phyloP scores from a whole-genome alignment of 37 sponge, comb jelly and placozoan species.

The Diacarnus erythraeanus region DNA sequence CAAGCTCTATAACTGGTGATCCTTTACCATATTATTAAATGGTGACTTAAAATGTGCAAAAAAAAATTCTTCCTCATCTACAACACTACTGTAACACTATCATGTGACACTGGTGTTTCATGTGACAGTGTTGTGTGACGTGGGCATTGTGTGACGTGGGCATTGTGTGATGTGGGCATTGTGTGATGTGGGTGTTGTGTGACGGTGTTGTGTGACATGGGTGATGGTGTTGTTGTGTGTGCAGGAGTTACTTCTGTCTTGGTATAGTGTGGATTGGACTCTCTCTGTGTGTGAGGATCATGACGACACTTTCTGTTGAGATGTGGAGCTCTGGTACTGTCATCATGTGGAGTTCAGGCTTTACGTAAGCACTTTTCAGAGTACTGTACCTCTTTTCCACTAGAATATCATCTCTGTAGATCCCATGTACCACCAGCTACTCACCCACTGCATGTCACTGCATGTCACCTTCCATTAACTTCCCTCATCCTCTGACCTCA shows the following conservation, averaged over 20 bases:
- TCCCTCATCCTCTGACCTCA: background rate
- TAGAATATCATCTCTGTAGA: background rate
- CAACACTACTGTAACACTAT: too few relatives aligned
- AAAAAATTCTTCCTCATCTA: too few relatives aligned
- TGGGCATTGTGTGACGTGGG: too few relatives aligned
- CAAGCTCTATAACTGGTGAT: too few relatives aligned
- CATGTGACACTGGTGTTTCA: too few relatives aligned
- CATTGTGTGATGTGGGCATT: too few relatives aligned
- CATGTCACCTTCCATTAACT: background rate
- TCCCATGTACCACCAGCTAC: background rate
- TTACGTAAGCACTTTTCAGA: background rate
- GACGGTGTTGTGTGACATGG: too few relatives aligned
- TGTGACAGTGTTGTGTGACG: too few relatives aligned
- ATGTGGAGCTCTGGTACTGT: constrained; percentile 14
- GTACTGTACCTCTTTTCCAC: background rate
- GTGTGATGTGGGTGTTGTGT: too few relatives aligned
- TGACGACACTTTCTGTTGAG: constrained; percentile 25
- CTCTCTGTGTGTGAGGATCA: constrained; percentile 44
- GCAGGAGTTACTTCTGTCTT: background rate
- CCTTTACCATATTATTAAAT: too few relatives aligned
- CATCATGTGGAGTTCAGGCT: constrained; percentile 20
- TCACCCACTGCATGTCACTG: background rate
- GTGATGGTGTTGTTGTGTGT: background rate
- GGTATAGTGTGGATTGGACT: constrained; percentile 45
- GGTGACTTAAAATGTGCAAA: too few relatives aligned